phyloP scores from a whole-genome alignment of 2,888 invertebrate species.

The Morpho achilles region DNA sequence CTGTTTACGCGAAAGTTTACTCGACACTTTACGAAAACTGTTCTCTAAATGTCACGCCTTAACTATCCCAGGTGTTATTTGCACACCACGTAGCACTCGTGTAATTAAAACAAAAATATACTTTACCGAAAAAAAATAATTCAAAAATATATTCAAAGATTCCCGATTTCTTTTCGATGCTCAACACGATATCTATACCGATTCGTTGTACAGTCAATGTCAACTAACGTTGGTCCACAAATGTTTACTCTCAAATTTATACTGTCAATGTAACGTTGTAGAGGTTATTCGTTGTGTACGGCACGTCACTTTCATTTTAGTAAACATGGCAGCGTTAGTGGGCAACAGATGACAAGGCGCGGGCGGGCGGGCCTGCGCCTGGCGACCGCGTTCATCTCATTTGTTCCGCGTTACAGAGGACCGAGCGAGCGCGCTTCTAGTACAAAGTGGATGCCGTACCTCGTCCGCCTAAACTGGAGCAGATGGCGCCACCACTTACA shows the following conservation, averaged over 20 bases:
- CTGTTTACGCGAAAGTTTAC: neutral
- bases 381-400: conserved; percentile 63
- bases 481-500: conserved; percentile 55
- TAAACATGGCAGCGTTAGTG: conserved; percentile 72
- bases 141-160: conserved; percentile 19
- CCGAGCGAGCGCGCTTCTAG: conserved; percentile 44
- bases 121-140: conserved; percentile 18
- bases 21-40: conserved; percentile 19
- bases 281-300: conserved; percentile 75
- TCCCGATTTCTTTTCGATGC: conserved; percentile 28
- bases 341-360: conserved; percentile 76
- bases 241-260: conserved; percentile 44
- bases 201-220: conserved; percentile 60
- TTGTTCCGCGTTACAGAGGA: conserved; percentile 40
- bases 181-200: conserved; percentile 17
- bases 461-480: conserved; percentile 33
- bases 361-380: conserved; percentile 71
- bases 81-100: conserved; percentile 19
- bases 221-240: conserved; percentile 35
- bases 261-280: conserved; percentile 51
- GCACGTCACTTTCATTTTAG: conserved; percentile 70
- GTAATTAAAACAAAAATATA: conserved; percentile 26
- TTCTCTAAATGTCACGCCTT: conserved; percentile 27
- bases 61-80: conserved; percentile 19
- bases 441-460: conserved; percentile 45